phyloP scores from a whole-genome alignment of 2,113 vertebrate genomes.

The Maccullochella peelii region DNA sequence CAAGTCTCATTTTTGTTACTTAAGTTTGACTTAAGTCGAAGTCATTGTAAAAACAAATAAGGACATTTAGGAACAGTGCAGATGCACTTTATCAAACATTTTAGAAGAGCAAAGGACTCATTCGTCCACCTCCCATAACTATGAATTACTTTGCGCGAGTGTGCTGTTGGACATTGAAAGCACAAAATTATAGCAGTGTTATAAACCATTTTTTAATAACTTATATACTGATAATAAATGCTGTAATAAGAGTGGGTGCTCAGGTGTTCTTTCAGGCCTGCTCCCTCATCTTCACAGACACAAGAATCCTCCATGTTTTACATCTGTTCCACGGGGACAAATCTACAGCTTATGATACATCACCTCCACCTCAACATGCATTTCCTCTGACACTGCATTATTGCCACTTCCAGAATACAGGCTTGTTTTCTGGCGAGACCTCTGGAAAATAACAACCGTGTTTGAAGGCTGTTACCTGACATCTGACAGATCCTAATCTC shows the following conservation, averaged over 20 bases:
- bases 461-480: constrained; percentile 59
- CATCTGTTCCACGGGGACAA: constrained; percentile 7
- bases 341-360: constrained; percentile 23
- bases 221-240: not conserved
- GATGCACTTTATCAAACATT: not conserved
- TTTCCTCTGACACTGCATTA: constrained; percentile 46
- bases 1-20: too few relatives aligned
- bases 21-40: too few relatives aligned
- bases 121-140: not conserved
- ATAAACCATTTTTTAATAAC: not conserved
- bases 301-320: not conserved
- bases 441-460: constrained; percentile 45
- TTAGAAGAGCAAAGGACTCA: not conserved
- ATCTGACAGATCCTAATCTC: constrained; percentile 68
- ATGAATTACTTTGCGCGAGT: not conserved
- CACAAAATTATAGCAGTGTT: not conserved
- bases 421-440: constrained; percentile 30
- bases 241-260: not conserved
- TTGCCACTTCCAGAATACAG: constrained; percentile 36
- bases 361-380: constrained; percentile 17
- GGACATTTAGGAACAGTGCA: not conserved
- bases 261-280: not conserved
- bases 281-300: not conserved
- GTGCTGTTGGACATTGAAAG: not conserved
- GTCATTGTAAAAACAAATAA: not conserved